Conservation (phyloP, 2,888 invertebrate species). For the Philereme transversata region DNA sequence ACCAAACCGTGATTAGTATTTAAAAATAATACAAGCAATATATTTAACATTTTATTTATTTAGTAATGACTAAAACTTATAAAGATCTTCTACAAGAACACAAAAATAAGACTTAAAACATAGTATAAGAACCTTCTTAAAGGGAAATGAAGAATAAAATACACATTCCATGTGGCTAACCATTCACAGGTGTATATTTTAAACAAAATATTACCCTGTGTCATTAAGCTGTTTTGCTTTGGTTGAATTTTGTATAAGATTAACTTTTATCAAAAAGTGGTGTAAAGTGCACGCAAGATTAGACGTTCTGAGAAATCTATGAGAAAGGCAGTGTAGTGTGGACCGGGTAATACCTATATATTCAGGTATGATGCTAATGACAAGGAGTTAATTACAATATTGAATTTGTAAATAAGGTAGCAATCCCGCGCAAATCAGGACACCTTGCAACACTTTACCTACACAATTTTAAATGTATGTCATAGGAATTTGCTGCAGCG, state of each 20-base stretch:
- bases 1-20: no score
- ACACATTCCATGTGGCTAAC: constrained; percentile 47
- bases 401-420: no score
- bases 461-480: no score
- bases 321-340: no score
- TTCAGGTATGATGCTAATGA: no score
- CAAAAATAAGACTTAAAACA: background rate
- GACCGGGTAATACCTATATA: no score
- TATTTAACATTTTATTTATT: constrained; percentile 29
- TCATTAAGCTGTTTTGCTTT: constrained; percentile 43
- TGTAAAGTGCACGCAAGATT: no score
- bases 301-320: no score
- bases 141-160: constrained; percentile 22
- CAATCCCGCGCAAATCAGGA: no score
- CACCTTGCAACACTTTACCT: no score
- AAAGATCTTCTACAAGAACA: constrained; percentile 4
- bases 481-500: no score
- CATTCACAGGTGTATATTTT: constrained; percentile 71
- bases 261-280: constrained; percentile 8
- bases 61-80: constrained; percentile 40
- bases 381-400: no score
- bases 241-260: constrained; percentile 43
- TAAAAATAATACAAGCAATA: constrained; percentile 4
- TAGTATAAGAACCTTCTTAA: background rate
- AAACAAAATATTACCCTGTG: constrained; percentile 70